Base-by-base conservation (phyloP, 2,113 vertebrate genomes). In the Turdus rufiventris region DNA sequence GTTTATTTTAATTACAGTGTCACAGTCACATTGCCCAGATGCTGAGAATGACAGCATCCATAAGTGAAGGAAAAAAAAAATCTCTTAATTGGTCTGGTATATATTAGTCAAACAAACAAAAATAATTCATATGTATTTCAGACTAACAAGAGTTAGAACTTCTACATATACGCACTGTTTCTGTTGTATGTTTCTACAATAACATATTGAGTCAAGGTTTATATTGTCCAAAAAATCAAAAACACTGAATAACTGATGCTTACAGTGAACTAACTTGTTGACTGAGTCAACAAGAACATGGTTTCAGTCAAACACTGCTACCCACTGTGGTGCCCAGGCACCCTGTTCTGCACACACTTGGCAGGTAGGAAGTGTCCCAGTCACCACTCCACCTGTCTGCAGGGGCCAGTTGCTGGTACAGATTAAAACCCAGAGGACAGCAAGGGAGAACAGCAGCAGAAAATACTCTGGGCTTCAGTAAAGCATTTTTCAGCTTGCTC, bases 241-340 rank as follows among this genome's bases (percentile, higher is more conserved):
- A 60, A 0, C 5, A 31, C 24, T 14, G 7, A 60, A 25, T 13
- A 58, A 24, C 25, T 76, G 5, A 54, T 33, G 10, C 6, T 50
- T 67, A 36, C 3, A 12, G 18, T 42, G 40, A 84, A 7, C 5
- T 38, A 31, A 36, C 8, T 84, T 2, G 1, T 29, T 57, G 42
- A 45, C 12, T 60, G 14, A 68, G 23, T 34, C 50, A 73, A 60
- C 3, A 45, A 81, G 40, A 34, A 38, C 9, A 14, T 16, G 31
- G 18, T 5, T 67, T 34, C 31, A 17, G 8, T 34, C 34, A 58
- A 28, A 9, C n/a, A 43, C 17, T 62, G 31, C 20, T 62, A 15
- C 11, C 9, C 24, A 4, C 21, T n/a, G 2, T 11, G 34, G 28
- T 45, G 33, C 33, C 17, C 24, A 23, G 1, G 1, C 33, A 20